Conservation (phyloP, 2,888 invertebrate genomes). For the Busseola fusca region DNA sequence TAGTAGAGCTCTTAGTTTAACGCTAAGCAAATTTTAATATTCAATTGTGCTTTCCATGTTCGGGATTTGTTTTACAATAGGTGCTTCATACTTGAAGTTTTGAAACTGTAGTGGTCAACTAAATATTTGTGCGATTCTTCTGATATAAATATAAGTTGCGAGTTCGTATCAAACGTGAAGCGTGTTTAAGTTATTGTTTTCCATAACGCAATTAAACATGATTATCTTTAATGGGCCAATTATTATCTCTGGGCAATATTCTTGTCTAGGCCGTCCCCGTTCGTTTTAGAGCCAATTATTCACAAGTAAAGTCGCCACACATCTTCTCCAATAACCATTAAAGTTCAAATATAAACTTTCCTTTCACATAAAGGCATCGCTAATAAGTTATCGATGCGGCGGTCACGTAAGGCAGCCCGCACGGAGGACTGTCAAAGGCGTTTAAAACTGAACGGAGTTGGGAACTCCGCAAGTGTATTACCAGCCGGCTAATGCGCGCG, state of each 20-base stretch:
- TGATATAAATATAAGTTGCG: background rate
- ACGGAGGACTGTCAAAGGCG: constrained; percentile 77
- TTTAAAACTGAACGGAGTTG: constrained; percentile 75
- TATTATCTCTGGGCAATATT: constrained; percentile 16
- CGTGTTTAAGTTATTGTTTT: constrained; percentile 23
- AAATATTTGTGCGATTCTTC: constrained; percentile 2
- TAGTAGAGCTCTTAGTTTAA: constrained; percentile 79
- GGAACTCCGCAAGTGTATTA: constrained; percentile 80
- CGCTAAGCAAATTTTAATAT: constrained; percentile 88
- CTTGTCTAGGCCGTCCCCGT: constrained; percentile 7
- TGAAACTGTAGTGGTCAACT: constrained; percentile 18
- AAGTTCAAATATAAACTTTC: constrained; percentile 54
- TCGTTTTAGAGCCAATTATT: constrained; percentile 29
- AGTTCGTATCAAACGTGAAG: constrained; percentile 11
- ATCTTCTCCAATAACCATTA: constrained; percentile 37
- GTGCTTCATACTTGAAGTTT: constrained; percentile 42
- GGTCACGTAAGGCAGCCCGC: constrained; percentile 73
- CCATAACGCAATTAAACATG: constrained; percentile 21
- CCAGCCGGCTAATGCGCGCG: constrained; percentile 71
- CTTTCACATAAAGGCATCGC: constrained; percentile 51
- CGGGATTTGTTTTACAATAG: constrained; percentile 57
- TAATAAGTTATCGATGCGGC: constrained; percentile 73
- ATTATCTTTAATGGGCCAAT: constrained; percentile 30
- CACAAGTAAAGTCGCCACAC: constrained; percentile 11
- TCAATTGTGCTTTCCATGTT: constrained; percentile 83